Percentiles rank a stretch among this genome's conserved stretches.
Conservation (phyloP, 2,113 vertebrate genomes). For the Azemiops feae region DNA sequence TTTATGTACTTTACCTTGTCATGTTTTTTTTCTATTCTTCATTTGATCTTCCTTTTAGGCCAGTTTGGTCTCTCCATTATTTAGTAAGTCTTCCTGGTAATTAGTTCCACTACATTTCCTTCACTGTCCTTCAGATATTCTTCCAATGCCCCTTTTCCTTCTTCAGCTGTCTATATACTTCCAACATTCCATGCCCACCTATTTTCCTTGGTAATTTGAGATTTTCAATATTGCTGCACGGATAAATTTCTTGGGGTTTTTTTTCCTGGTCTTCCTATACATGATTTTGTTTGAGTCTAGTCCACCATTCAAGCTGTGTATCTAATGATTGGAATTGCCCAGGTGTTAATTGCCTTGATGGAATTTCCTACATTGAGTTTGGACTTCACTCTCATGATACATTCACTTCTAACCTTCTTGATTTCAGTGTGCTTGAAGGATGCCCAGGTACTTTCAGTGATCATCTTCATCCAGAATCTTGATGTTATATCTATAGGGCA, state of each 20-base stretch:
- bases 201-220: background rate
- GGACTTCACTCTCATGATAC: background rate
- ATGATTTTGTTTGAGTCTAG: background rate
- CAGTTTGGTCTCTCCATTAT: no score
- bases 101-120: no score
- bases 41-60: no score
- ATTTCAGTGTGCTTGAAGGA: background rate
- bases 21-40: no score
- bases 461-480: background rate
- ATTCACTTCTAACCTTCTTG: background rate
- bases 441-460: background rate
- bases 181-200: background rate
- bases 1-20: no score
- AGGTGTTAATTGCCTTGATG: background rate
- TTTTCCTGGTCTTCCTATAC: background rate
- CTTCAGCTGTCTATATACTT: background rate
- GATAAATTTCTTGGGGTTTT: no score
- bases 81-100: no score
- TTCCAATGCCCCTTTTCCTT: no score
- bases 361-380: background rate
- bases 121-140: no score
- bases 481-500: background rate
- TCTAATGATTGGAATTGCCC: background rate
- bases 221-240: background rate
- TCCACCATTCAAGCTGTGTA: background rate